These are phyloP conservation scores for Anser cygnoides DNA, from an alignment of 2,113 vertebrate genomes.

Conservation along the genomic window DNA sequence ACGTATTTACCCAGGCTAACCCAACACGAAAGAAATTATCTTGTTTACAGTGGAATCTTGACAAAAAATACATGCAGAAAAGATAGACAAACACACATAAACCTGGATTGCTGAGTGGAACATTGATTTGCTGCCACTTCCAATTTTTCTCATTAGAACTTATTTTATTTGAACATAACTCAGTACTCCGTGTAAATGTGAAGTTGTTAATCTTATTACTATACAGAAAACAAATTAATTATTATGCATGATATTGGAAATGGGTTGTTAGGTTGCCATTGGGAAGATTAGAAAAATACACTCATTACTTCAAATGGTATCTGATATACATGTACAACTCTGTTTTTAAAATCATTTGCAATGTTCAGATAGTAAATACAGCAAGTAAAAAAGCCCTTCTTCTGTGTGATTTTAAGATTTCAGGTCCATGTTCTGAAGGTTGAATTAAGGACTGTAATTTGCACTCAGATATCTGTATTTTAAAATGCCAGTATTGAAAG, in stretches of 20 bases:
- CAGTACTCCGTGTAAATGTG: constrained; percentile 78
- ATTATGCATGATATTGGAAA: constrained; percentile 82
- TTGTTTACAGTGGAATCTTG: constrained; percentile 80
- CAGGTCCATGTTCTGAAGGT: constrained; percentile 9
- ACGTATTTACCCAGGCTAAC: constrained; percentile 82
- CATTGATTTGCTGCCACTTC: constrained; percentile 75
- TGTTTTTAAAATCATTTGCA: constrained; percentile 64
- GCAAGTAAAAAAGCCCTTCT: constrained; percentile 20
- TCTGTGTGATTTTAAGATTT: not conserved
- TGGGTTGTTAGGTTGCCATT: constrained; percentile 76
- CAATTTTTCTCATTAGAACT: constrained; percentile 84
- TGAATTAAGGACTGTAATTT: constrained; percentile 9
- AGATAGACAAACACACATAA: constrained; percentile 77
- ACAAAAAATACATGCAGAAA: constrained; percentile 73
- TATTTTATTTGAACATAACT: constrained; percentile 83
- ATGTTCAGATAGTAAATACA: constrained; percentile 56
- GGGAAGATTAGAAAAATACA: constrained; percentile 78
- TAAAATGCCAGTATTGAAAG: not conserved
- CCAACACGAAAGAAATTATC: constrained; percentile 78
- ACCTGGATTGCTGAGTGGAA: constrained; percentile 76
- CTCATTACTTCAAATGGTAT: constrained; percentile 80
- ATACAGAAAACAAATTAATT: constrained; percentile 84
- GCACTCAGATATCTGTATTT: not conserved
- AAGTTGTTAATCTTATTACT: constrained; percentile 83
- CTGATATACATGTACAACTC: constrained; percentile 73